These are phyloP conservation scores for Corvus cornix DNA, from an alignment of 2,113 vertebrate species.

Conservation along the genomic window DNA sequence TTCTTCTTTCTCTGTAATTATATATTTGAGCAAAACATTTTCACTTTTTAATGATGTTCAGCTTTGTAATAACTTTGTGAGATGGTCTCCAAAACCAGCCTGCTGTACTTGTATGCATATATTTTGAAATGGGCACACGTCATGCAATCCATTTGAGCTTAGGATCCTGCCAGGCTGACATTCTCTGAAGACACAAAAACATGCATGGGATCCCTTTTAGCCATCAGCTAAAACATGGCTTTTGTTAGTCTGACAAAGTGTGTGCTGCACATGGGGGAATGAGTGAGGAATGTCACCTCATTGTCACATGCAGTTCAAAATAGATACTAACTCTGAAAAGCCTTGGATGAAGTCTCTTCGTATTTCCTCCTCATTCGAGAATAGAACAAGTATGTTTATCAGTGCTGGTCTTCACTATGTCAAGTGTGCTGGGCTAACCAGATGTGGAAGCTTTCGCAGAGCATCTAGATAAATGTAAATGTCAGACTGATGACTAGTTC, in stretches of 20 bases:
- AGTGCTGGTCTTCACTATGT: background rate
- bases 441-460: background rate
- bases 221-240: background rate
- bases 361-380: background rate
- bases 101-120: background rate
- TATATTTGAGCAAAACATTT: background rate
- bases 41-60: background rate
- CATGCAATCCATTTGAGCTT: background rate
- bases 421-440: background rate
- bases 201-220: background rate
- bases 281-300: background rate
- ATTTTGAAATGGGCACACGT: background rate
- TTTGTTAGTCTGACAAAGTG: background rate
- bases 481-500: background rate
- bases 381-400: background rate
- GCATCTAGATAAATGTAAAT: background rate
- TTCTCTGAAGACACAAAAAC: background rate
- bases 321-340: background rate
- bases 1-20: background rate
- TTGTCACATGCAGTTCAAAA: background rate
- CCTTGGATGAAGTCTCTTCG: background rate
- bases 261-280: background rate
- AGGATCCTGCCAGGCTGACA: background rate
- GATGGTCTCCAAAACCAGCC: background rate
- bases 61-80: background rate